These are phyloP conservation scores for Alethe diademata DNA, from an alignment of 2,113 vertebrate genomes.

Conservation along the genomic window DNA sequence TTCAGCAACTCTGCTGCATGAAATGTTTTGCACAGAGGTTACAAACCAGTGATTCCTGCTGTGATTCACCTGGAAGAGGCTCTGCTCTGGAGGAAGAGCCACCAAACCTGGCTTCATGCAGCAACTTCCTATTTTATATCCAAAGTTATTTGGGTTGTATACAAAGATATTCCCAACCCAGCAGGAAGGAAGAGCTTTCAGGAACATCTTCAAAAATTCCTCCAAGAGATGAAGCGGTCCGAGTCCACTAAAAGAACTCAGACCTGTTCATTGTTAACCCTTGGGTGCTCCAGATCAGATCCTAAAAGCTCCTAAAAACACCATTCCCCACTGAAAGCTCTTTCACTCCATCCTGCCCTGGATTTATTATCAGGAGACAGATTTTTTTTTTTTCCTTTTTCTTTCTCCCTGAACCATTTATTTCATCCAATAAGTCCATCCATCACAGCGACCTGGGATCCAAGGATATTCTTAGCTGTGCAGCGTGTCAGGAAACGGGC, in stretches of 20 bases:
- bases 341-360: slow-evolving; percentile 3
- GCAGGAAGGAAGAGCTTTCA: slow-evolving; percentile 11
- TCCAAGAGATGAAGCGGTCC: neutral
- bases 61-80: neutral
- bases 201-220: neutral
- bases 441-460: neutral
- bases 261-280: neutral
- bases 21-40: neutral
- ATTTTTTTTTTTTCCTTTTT: neutral
- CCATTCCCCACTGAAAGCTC: neutral
- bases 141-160: neutral
- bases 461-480: slow-evolving; percentile 18
- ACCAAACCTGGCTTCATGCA: neutral
- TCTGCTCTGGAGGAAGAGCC: neutral
- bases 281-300: neutral
- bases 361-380: slow-evolving; percentile 18
- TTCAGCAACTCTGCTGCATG: neutral
- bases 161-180: neutral
- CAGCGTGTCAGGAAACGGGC: slow-evolving; percentile 46
- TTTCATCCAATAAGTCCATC: neutral
- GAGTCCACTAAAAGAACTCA: neutral
- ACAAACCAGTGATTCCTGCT: neutral
- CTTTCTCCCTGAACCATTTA: neutral
- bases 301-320: slow-evolving; percentile 24
- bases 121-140: neutral